phyloP scores from a whole-genome alignment of 2,888 invertebrate species.

The Sarcophaga rosellei region DNA sequence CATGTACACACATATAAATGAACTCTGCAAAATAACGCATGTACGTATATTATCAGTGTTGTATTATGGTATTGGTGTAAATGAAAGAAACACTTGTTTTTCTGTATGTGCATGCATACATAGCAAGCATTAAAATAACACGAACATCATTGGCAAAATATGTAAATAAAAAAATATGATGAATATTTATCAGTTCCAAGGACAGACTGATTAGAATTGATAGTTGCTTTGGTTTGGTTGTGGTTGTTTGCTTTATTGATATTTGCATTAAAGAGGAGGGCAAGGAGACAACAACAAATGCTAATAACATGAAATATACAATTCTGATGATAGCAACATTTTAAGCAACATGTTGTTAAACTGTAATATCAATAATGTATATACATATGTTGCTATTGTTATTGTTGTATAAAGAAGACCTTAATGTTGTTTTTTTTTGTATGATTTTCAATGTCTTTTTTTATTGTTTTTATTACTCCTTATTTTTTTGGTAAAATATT shows the following conservation, averaged over 20 bases:
- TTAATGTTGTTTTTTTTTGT: too few relatives aligned
- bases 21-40: slow-evolving; percentile 48
- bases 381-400: too few relatives aligned
- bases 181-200: slow-evolving; percentile 69
- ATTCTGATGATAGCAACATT: background rate
- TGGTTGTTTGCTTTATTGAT: background rate
- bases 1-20: slow-evolving; percentile 1
- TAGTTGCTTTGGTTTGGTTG: slow-evolving; percentile 5
- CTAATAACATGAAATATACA: background rate
- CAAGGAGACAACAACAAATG: background rate
- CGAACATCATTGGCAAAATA: background rate
- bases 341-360: too few relatives aligned
- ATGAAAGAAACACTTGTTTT: slow-evolving; percentile 54
- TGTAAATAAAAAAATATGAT: slow-evolving; percentile 28
- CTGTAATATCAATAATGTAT: too few relatives aligned
- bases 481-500: background rate
- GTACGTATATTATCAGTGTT: background rate
- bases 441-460: background rate
- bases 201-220: slow-evolving; percentile 66
- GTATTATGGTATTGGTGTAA: background rate
- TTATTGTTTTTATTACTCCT: background rate
- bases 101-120: background rate
- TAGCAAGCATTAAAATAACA: background rate
- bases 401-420: too few relatives aligned
- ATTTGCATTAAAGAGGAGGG: background rate